Base-by-base conservation (phyloP, 2,113 vertebrate genomes). In the Macaca fascicularis region DNA sequence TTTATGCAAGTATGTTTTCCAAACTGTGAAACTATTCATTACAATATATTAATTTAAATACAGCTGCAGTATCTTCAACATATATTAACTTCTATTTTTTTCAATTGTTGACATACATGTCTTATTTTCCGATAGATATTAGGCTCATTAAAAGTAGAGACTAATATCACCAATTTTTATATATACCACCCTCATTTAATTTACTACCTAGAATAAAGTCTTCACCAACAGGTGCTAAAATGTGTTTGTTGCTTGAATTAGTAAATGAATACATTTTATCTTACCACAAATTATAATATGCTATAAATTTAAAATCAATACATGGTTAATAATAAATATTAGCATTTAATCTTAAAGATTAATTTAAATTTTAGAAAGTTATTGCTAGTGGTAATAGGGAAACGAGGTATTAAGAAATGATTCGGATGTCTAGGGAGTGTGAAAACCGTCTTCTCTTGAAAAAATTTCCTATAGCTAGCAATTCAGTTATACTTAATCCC, bases 21-120 rank as follows among this genome's bases (percentile, higher is more conserved):
- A 94, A 94, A 84, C 35, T 38, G 4, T 87, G 52, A 75, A 94
- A 89, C 19, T 81, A 55, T 89, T 86, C 6, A 69, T 52, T 78
- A n/a, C 32, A 91, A 76, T 43, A 40, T 48, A 67, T 23, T 93
- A 82, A 87, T 83, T 96, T 83, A 90, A 96, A 81, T 57, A 69
- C 1, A 67, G 23, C 25, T 93, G 13, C 57, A 38, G 17, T 16
- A 32, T 86, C 35, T 79, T 92, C 40, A 30, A 61, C 17, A 57
- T 50, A 48, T 89, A 61, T 90, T 93, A 57, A 23, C 79, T 80
- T 79, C 16, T 59, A 75, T 2, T 5, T 38, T 93, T 88, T 76
- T 61, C 35, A 75, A 32, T 75, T 86, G 13, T 94, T 84, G 20
- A 3, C 52, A 0, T 45, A 8, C 1, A 48, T 76, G 16, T 59